Base-by-base conservation (phyloP, 2,113 vertebrate genomes). In the Phyllopteryx taeniolatus region DNA sequence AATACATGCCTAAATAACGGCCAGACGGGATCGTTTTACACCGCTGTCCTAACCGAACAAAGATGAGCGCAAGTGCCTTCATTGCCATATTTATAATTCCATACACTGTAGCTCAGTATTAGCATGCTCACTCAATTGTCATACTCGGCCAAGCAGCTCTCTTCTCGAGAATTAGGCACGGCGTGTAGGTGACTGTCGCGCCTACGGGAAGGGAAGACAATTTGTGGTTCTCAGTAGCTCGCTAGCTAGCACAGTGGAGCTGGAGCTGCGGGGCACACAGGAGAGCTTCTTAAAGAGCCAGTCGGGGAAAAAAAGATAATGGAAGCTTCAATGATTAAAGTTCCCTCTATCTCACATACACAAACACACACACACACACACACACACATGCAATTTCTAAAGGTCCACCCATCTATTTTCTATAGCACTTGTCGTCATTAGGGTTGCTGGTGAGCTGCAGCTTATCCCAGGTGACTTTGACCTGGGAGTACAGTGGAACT, bases 251-350 rank as follows among this genome's bases (percentile, higher is more conserved):
- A 69, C 78, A 62, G 80, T 82, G 70, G 66, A 85, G 85, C 78
- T 82, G 74, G 7, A 67, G 78, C 85, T 86, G 42, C 53, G 72
- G 86, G 87, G 83, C 86, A 75, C 86, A 84, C 86, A 88, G 78
- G 84, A 90, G 86, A 89, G 80, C 87, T 89, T 73, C 83, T 90
- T 91, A 88, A 83, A 69, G 75, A 84, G 77, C 76, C 76, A 75
- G 78, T 83, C 75, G 82, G 75, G 68, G 80, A 75, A 69, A 47
- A 66, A 66, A 46, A 31, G 59, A 86, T 79, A 81, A 85, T 77
- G 74, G 81, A 86, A 78, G 68, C 72, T 79, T 85, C 77, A 83
- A 78, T 61, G 59, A 61, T 61, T 61, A 17, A 35, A 61, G 31
- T 35, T 35, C 6, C 59, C 59, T 61, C 78, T 74, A 66, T 85